Percentiles rank a stretch among this genome's conserved stretches.
phyloP scores from a whole-genome alignment of 92 coral and sea anemone genomes.

The Heteractis magnifica region DNA sequence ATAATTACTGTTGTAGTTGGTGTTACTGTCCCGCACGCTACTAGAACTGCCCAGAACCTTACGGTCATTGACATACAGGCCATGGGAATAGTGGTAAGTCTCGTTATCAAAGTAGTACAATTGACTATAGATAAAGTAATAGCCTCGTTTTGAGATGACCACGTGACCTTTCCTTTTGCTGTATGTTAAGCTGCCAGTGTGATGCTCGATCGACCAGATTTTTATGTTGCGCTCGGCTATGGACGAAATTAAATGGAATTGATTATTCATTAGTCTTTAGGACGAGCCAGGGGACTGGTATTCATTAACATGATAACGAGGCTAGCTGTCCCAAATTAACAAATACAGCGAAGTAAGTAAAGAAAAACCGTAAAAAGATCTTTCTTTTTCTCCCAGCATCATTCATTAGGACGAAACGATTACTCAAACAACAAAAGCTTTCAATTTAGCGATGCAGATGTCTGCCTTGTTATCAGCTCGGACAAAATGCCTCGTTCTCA shows the following conservation, averaged over 20 bases:
- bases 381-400: too few species aligned
- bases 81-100: conserved; percentile 48
- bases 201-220: conserved; percentile 47
- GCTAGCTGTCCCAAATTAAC: too few species aligned
- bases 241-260: conserved; percentile 3
- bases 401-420: too few species aligned
- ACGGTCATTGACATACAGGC: conserved; percentile 45
- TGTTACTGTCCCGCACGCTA: conserved; percentile 36
- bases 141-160: conserved; percentile 45
- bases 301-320: too few species aligned
- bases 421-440: too few species aligned
- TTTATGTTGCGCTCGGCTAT: conserved; percentile 18
- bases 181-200: conserved; percentile 60
- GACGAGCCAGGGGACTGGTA: too few species aligned
- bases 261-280: not conserved
- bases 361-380: too few species aligned
- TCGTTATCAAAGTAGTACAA: conserved; percentile 60
- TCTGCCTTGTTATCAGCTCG: too few species aligned
- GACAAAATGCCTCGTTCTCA: too few species aligned
- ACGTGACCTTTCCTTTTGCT: conserved; percentile 35
- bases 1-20: conserved; percentile 62
- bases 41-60: conserved; percentile 47
- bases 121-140: conserved; percentile 78
- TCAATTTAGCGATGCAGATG: too few species aligned
- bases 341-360: too few species aligned